A percentile compares a stretch with the other conserved stretches of the same genome.
Conservation (phyloP, 2,888 invertebrate genomes). For the Drosophila prolongata region DNA sequence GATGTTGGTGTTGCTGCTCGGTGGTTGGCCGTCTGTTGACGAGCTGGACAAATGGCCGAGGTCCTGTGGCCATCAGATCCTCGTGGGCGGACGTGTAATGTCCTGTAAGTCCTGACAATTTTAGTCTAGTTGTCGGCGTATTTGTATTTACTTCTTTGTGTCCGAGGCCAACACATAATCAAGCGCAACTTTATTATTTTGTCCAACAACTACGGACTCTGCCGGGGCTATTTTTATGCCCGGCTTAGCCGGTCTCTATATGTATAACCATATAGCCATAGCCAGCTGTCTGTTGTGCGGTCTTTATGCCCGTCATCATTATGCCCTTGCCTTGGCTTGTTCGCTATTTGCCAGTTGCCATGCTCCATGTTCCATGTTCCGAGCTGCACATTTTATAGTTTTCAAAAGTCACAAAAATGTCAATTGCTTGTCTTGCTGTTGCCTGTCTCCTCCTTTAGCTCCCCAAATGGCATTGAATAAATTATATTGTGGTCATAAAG, state of each 20-base stretch:
- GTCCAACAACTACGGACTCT: slow-evolving; percentile 52
- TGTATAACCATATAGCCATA: slow-evolving; percentile 22
- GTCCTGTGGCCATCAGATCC: slow-evolving; percentile 42
- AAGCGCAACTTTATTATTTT: slow-evolving; percentile 78
- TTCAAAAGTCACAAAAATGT: slow-evolving; percentile 81
- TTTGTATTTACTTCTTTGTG: slow-evolving; percentile 68
- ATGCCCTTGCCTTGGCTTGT: slow-evolving; percentile 49
- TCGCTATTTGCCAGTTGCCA: slow-evolving; percentile 28
- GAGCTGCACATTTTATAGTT: slow-evolving; percentile 79
- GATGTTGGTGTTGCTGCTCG: slow-evolving; percentile 5
- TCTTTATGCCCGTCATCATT: slow-evolving; percentile 76
- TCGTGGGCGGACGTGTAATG: slow-evolving; percentile 64
- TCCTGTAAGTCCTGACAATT: slow-evolving; percentile 76
- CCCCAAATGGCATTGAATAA: slow-evolving; percentile 75
- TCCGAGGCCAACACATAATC: slow-evolving; percentile 64
- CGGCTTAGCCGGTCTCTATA: slow-evolving; percentile 22
- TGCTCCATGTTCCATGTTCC: slow-evolving; percentile 36
- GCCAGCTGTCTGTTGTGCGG: slow-evolving; percentile 31
- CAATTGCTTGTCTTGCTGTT: slow-evolving; percentile 75
- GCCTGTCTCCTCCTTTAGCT: slow-evolving; percentile 1
- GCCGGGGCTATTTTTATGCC: slow-evolving; percentile 52
- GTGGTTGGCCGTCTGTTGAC: slow-evolving; percentile 48
- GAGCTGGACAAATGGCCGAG: slow-evolving; percentile 57
- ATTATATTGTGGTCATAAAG: slow-evolving; percentile 76
- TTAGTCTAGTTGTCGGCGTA: slow-evolving; percentile 72